Conservation (phyloP, 2,113 vertebrate genomes). For the Myodes glareolus region DNA sequence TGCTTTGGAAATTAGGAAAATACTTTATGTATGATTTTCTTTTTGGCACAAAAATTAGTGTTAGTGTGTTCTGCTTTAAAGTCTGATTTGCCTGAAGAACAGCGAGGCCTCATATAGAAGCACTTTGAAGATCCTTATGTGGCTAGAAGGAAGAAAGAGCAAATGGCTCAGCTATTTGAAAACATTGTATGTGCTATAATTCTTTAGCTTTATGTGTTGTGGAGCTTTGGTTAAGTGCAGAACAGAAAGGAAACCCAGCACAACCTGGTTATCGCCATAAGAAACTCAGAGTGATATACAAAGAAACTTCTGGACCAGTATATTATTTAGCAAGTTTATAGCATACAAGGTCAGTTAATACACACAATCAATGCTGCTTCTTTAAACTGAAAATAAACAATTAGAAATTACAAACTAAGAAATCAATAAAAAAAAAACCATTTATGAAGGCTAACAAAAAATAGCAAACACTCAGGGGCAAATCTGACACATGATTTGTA, state of each 20-base stretch:
- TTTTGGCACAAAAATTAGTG: background rate
- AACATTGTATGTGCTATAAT: background rate
- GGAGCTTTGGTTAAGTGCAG: background rate
- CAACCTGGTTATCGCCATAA: background rate
- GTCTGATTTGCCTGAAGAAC: background rate
- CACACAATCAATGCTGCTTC: background rate
- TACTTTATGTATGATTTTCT: background rate
- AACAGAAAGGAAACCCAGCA: background rate
- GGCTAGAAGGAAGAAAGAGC: background rate
- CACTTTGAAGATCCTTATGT: background rate
- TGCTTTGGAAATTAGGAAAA: conserved; percentile 19
- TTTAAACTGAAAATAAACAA: background rate
- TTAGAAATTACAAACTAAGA: background rate
- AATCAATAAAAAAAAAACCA: background rate
- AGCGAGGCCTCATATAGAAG: background rate
- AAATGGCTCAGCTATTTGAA: background rate
- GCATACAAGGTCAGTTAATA: background rate
- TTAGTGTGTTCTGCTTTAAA: background rate
- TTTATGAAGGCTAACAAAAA: background rate
- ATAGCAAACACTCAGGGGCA: background rate
- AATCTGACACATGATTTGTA: background rate
- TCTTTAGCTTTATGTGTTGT: background rate
- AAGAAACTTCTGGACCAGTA: background rate
- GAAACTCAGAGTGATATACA: background rate
- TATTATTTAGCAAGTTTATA: background rate